Conservation (phyloP, 37 sponge, comb jelly and placozoan genomes). For the Cladorhizidae sp. region DNA sequence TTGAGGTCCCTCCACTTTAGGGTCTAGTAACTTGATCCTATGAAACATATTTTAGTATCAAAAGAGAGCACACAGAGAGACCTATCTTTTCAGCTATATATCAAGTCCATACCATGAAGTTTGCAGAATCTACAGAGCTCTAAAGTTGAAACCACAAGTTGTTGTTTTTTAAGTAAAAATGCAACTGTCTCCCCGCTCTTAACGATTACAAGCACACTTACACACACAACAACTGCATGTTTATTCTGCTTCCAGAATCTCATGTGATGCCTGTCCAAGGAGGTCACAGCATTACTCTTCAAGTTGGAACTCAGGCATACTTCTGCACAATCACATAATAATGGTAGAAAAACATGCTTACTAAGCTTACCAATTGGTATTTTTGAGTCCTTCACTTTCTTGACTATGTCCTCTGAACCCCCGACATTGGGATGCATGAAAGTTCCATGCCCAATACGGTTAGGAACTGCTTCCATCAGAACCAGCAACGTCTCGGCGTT, state of each 20-base stretch:
- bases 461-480: conserved; percentile 34
- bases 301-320: conserved; percentile 84
- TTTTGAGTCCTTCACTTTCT: conserved; percentile 29
- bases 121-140: too few species aligned
- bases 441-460: conserved; percentile 85
- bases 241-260: conserved; percentile 42
- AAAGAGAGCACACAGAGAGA: too few species aligned
- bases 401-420: conserved; percentile 46
- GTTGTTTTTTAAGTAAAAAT: too few species aligned
- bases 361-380: conserved; percentile 68
- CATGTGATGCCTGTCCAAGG: conserved; percentile 73
- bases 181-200: too few species aligned
- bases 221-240: conserved; percentile 71
- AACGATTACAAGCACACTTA: conserved; percentile 46
- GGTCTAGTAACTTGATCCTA: too few species aligned
- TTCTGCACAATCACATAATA: conserved; percentile 31
- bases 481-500: conserved; percentile 52
- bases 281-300: conserved; percentile 68
- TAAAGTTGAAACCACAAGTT: too few species aligned
- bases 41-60: too few species aligned
- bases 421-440: conserved; percentile 59
- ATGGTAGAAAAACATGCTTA: not conserved
- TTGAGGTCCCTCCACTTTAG: too few species aligned
- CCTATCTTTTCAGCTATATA: too few species aligned
- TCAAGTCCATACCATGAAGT: too few species aligned